phyloP scores from a whole-genome alignment of 2,888 invertebrate genomes.

The Rambutsinella grinnellia region DNA sequence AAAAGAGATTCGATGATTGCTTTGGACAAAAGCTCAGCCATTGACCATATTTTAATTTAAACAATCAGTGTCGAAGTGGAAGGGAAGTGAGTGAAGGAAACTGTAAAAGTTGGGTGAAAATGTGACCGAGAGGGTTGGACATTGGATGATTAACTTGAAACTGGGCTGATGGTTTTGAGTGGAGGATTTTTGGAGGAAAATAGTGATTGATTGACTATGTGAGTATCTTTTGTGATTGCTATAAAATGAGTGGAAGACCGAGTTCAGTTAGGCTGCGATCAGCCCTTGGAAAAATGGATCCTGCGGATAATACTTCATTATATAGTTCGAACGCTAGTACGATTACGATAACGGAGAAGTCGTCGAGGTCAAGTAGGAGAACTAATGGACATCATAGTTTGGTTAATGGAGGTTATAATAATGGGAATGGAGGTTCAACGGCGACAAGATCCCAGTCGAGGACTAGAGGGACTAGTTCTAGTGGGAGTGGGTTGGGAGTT shows the following conservation, averaged over 20 bases:
- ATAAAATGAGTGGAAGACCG: constrained; percentile 57
- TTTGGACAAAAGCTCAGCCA: too few species aligned
- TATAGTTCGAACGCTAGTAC: constrained; percentile 11
- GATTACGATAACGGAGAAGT: constrained; percentile 31
- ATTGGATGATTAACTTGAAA: too few species aligned
- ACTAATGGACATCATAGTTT: constrained; percentile 42
- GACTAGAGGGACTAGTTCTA: constrained; percentile 35
- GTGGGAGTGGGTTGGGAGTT: constrained; percentile 9
- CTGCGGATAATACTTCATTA: constrained; percentile 29
- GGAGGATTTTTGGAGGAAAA: too few species aligned
- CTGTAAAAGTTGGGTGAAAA: too few species aligned
- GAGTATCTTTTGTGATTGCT: too few species aligned
- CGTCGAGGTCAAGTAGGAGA: constrained; percentile 38
- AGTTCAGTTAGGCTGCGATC: constrained; percentile 61
- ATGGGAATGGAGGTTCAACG: constrained; percentile 37
- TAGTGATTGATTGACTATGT: too few species aligned
- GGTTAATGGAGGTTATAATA: constrained; percentile 33
- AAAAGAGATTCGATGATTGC: too few species aligned
- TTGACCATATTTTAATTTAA: too few species aligned
- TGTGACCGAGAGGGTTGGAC: too few species aligned
- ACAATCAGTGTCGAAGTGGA: too few species aligned
- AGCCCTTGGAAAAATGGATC: constrained; percentile 51
- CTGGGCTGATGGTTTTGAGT: too few species aligned
- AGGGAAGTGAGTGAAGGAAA: too few species aligned
- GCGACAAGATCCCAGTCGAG: constrained; percentile 50